Evolutionary conservation across 2,113 vertebrate genomes (phyloP), one percentile per base, ranked within the genome.

Genomic region (Mixornis gularis): DNA sequence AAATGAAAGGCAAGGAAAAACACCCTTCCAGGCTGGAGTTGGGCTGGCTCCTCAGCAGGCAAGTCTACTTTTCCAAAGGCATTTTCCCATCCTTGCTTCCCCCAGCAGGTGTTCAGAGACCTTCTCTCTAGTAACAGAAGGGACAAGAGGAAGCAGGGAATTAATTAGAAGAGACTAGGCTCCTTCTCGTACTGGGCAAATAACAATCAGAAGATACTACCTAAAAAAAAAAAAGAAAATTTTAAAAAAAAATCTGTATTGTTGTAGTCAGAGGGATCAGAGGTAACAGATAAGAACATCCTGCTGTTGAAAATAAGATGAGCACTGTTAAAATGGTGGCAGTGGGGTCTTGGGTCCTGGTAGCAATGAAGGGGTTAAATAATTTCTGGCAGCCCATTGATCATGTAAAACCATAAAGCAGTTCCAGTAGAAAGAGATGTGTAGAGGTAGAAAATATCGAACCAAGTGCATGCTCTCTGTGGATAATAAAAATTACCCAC

Each of bases 401-500:
- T 94, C 93, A 83, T 92, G 78, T 93, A 60, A 91, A 95, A 89
- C 38, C 87, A 83, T 96, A 81, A 79, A 88, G 81, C 94, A 92
- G 88, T 84, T 95, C 92, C 90, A 95, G 89, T 92, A 88, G 82
- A 85, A 96, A 89, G 94, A 96, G 94, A 96, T 93, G 89, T 89
- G 86, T 95, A 86, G 96, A 97, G 97, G 96, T 96, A 96, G 96
- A 96, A 96, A 96, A 96, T 94, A 97, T 95, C 93, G 69, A 95
- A 91, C 96, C 1, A 38, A 95, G 97, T 97, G 90, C 95, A 96
- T 87, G 91, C 97, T 98, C 96, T 98, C 96, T 97, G 96, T 94
- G 96, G 96, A 97, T 98, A 97, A 97, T 97, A 97, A 97, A 98
- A 98, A 97, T 97, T 97, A 97, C 97, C 97, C 97, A 97, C 97